These are phyloP conservation scores for Antitype chi DNA, from an alignment of 2,888 invertebrate genomes.

Conservation along the genomic window DNA sequence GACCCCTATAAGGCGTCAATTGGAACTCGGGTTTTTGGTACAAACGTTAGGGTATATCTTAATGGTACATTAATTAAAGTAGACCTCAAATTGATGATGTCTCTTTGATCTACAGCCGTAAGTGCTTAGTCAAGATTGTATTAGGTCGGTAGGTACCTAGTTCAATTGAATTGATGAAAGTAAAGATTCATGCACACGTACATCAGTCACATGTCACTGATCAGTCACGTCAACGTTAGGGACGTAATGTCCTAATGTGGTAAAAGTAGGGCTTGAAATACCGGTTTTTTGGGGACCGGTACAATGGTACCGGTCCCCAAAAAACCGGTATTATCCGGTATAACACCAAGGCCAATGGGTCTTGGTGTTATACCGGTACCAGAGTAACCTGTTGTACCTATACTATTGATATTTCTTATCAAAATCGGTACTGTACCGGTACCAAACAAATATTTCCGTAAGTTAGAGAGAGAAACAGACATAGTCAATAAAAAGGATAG, in stretches of 20 bases:
- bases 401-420: no score
- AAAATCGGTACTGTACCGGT: no score
- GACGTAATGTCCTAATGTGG: background rate
- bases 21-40: constrained; percentile 73
- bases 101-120: constrained; percentile 60
- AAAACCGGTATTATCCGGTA: no score
- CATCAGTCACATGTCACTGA: background rate
- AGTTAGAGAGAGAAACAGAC: no score
- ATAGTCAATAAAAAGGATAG: no score
- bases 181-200: constrained; percentile 21
- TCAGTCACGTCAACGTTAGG: background rate
- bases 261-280: no score
- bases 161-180: constrained; percentile 33
- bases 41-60: constrained; percentile 77
- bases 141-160: constrained; percentile 42
- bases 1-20: constrained; percentile 81
- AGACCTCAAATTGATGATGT: constrained; percentile 69
- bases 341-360: no score
- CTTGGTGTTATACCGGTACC: no score
- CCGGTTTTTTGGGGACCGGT: no score
- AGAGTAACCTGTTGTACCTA: no score
- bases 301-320: no score
- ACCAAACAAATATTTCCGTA: no score
- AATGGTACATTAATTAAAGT: constrained; percentile 78
- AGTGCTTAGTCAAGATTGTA: constrained; percentile 63